phyloP scores from a whole-genome alignment of 1,140 invertebrate genomes.

The Anoplophora glabripennis region DNA sequence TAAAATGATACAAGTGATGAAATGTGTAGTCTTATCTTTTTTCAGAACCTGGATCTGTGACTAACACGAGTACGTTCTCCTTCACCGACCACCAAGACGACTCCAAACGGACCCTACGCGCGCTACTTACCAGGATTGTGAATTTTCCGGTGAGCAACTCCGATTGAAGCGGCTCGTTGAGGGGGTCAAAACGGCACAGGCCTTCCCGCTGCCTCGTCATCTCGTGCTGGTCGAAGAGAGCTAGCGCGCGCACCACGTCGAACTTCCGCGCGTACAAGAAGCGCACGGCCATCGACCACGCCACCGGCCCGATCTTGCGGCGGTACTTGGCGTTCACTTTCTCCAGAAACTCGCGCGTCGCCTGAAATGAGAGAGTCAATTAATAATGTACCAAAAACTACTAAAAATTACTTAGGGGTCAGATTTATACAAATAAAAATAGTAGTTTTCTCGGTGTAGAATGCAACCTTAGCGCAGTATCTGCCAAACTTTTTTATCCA shows the following conservation, averaged over 20 bases:
- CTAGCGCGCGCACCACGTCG: constrained; percentile 82
- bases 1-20: no score
- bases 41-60: no score
- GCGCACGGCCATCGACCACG: constrained; percentile 85
- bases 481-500: no score
- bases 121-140: constrained; percentile 86
- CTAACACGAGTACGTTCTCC: no score
- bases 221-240: constrained; percentile 89
- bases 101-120: no score
- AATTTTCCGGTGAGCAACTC: constrained; percentile 95
- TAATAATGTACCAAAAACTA: not conserved
- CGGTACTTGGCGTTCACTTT: constrained; percentile 65
- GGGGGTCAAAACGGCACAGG: constrained; percentile 76
- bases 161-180: constrained; percentile 73
- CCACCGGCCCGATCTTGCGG: constrained; percentile 60
- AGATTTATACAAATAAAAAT: not conserved
- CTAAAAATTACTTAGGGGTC: not conserved
- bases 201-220: constrained; percentile 82
- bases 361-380: constrained; percentile 55
- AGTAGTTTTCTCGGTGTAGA: not conserved
- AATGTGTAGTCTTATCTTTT: no score
- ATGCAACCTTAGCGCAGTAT: no score
- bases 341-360: constrained; percentile 75
- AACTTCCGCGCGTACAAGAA: constrained; percentile 95
- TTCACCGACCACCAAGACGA: no score